Evolutionary conservation across 1,140 invertebrate genomes (phyloP), one percentile per base, ranked within the genome.

Genomic region (Drosophila kikkawai): DNA sequence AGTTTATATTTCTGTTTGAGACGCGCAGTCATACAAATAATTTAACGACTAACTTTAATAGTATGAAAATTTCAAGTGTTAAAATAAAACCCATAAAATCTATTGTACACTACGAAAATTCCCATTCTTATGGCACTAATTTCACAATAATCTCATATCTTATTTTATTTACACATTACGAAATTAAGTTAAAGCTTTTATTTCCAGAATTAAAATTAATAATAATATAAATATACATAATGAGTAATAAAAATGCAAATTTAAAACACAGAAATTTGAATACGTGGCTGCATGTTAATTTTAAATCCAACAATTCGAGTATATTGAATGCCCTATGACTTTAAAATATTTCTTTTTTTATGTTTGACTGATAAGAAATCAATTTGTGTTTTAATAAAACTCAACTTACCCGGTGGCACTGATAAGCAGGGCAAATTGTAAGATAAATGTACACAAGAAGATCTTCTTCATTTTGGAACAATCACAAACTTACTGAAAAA

Each of bases 381-480:
- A 50, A 60, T 73, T 17, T 19, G 0, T 42, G 1, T 1, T 37
- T 26, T 19, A 11, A 53, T 22, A 12, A 32, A 59, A 34, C 12
- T 2, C 4, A 19, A 79, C 84, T 71, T 41, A 88, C 83, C 80
- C 84, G 15, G 64, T 71, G 53, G 76, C 83, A 65, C 60, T 68
- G 42, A 83, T 65, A 7, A 82, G 42, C 12, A 87, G 19, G 48
- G 56, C 80, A 34, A 67, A 74, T 77, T 87, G 83, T 37, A 88
- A 26, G 7, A 83, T 0, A 60, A 67, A 70, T 13, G 47, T 53
- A 45, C 44, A 53, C 39, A 80, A 22, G 17, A 77, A 50, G 26
- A 55, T 9, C 17, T 78, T 86, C 69, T 70, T 29, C 83, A 87
- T 87, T 8, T 58, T 79, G 45, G 37, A 70, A 17, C 0, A 15